A percentile compares a stretch with the other conserved stretches of the same genome.
Evolutionary conservation across 2,113 vertebrate species (phyloP).

Genomic region (Rhagologus leucostigma): DNA sequence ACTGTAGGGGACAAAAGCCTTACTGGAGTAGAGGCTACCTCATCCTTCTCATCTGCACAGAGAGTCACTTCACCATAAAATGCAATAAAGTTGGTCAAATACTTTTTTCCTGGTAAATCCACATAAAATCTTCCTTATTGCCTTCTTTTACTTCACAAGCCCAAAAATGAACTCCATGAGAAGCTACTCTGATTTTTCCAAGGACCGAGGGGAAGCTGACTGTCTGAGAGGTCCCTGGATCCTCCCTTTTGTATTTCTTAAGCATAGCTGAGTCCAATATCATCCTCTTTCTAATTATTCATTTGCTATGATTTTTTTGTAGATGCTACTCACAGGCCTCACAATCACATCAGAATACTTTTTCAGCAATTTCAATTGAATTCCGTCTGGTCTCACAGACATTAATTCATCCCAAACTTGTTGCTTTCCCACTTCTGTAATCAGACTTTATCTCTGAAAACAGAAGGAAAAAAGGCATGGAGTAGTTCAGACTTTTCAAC

Average conservation of each 20-base stretch:
- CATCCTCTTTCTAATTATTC: background rate
- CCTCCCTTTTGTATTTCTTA: background rate
- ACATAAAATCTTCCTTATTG: background rate
- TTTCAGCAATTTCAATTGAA: background rate
- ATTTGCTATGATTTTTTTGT: background rate
- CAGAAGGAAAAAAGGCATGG: accelerated
- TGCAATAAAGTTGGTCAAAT: background rate
- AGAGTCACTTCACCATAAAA: background rate
- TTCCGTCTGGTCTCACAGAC: background rate
- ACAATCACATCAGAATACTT: background rate
- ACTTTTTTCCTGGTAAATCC: background rate
- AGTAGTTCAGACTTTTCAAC: background rate
- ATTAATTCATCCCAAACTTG: background rate
- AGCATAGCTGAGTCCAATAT: background rate
- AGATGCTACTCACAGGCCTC: background rate
- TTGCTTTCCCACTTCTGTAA: background rate
- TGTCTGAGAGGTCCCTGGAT: background rate
- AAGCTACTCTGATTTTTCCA: background rate
- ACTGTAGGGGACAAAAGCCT: background rate
- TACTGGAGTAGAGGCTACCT: background rate
- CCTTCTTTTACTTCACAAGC: background rate
- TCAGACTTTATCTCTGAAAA: background rate
- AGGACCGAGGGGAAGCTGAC: background rate
- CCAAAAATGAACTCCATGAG: background rate
- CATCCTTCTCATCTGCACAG: background rate